Base-by-base conservation (phyloP, 2,797 vertebrate species). In the Rhodeus uyekii region DNA sequence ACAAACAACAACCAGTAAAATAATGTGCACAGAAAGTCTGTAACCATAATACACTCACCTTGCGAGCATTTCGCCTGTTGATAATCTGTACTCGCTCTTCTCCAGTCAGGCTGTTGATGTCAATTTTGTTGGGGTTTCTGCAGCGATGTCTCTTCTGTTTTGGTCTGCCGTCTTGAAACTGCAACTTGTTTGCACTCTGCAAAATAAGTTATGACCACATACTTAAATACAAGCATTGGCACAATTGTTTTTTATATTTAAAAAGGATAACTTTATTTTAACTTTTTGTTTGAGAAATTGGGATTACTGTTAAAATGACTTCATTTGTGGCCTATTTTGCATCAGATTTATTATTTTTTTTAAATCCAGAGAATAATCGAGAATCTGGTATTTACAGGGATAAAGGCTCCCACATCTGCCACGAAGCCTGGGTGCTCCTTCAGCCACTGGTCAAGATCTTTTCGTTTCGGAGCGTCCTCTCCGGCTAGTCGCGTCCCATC, bases 61-160 rank as follows among this genome's bases (percentile, higher is more conserved):
- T 99, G 89, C 98, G 96, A 22, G 98, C 98, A 18, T 99, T 99
- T 90, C 97, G 96, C 92, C 97, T 95, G 80, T 99, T 99, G 88
- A 99, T 99, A 85, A 99, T 97, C 89, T 99, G 98, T 78, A 99
- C 98, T 69, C 98, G 93, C 87, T 99, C 98, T 87, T 99, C 98
- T 87, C 98, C 98, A 0, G 98, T 99, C 83, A 99, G 95, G 87
- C 97, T 99, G 88, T 98, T 98, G 71, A 99, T 93, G 1, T 99
- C 98, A 16, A 99, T 94, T 93, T 99, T 99, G 91, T 98, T 99
- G 12, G 98, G 98, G 87, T 99, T 99, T 88, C 98, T 93, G 85
- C 98, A 99, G 82, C 98, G 97, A 82, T 99, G 98, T 73, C 98
- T 94, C 90, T 99, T 99, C 92, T 99, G 98, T 88, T 99, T 99